A percentile compares a stretch with the other conserved stretches of the same genome.
Conservation (phyloP, 2,888 invertebrate species). For the Agrochola litura region DNA sequence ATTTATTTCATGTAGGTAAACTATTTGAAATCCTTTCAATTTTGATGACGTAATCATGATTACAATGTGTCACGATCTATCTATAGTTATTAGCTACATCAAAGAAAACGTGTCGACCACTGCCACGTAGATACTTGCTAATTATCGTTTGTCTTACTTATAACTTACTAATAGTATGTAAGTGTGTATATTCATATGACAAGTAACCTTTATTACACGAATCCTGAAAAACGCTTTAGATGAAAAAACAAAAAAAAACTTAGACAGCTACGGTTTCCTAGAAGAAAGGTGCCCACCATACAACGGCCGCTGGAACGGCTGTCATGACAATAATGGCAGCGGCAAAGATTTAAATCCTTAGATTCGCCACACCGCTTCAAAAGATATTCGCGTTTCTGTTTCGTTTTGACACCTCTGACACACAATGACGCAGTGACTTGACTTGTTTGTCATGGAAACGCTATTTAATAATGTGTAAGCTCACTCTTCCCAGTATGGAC, state of each 20-base stretch:
- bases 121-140: constrained; percentile 45
- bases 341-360: not conserved
- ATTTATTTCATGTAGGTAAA: not conserved
- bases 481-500: not conserved
- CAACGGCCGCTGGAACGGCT: not conserved
- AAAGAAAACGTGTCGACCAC: constrained; percentile 31
- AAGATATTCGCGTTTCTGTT: not conserved
- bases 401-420: not conserved
- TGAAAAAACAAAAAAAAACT: too few relatives aligned
- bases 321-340: not conserved
- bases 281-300: too few relatives aligned
- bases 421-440: not conserved
- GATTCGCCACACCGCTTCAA: not conserved
- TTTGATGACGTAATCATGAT: constrained; percentile 2
- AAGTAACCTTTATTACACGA: constrained; percentile 14
- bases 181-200: constrained; percentile 1
- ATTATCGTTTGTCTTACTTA: constrained; percentile 55
- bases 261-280: not conserved
- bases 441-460: not conserved
- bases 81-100: constrained; percentile 17
- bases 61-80: constrained; percentile 21
- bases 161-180: constrained; percentile 24
- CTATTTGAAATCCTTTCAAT: not conserved
- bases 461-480: not conserved
- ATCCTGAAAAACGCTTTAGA: not conserved